phyloP scores from a whole-genome alignment of 2,113 vertebrate species.

The Suncus etruscus region DNA sequence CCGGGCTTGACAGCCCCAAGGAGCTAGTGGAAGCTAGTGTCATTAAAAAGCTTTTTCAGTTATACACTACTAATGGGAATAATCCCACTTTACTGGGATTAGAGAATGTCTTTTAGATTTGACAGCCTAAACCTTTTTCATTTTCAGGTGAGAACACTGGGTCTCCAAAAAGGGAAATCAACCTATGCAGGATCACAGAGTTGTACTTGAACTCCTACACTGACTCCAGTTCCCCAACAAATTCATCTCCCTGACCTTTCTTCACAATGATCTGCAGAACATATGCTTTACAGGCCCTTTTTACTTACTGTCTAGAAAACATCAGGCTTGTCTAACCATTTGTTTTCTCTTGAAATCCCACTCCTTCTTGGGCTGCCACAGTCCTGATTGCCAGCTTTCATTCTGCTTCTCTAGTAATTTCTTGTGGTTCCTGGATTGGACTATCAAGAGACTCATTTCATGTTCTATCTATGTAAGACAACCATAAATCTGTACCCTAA shows the following conservation, averaged over 20 bases:
- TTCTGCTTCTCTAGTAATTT: not conserved
- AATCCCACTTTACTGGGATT: conserved; percentile 54
- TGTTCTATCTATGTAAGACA: not conserved
- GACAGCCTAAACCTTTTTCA: not conserved
- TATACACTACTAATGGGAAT: conserved; percentile 36
- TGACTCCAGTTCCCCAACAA: not conserved
- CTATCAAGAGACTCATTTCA: not conserved
- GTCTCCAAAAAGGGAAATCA: not conserved
- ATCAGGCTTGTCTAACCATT: not conserved
- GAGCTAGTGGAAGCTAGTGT: conserved; percentile 14
- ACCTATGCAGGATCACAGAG: not conserved
- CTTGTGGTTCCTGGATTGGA: not conserved
- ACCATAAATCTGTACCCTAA: not conserved
- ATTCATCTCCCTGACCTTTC: too few relatives aligned
- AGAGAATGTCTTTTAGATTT: conserved; percentile 27
- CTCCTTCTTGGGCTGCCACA: fast-evolving
- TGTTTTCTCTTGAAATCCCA: not conserved
- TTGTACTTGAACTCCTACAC: not conserved
- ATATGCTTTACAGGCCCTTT: not conserved
- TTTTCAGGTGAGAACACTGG: conserved; percentile 27
- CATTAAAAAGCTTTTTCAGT: conserved; percentile 56
- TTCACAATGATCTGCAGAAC: not conserved
- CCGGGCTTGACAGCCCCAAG: conserved; percentile 27
- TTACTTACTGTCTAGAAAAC: not conserved
- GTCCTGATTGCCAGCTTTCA: not conserved